A percentile compares a stretch with the other conserved stretches of the same genome.
phyloP scores from a whole-genome alignment of 2,888 invertebrate species.

The Saturnia pavonia region DNA sequence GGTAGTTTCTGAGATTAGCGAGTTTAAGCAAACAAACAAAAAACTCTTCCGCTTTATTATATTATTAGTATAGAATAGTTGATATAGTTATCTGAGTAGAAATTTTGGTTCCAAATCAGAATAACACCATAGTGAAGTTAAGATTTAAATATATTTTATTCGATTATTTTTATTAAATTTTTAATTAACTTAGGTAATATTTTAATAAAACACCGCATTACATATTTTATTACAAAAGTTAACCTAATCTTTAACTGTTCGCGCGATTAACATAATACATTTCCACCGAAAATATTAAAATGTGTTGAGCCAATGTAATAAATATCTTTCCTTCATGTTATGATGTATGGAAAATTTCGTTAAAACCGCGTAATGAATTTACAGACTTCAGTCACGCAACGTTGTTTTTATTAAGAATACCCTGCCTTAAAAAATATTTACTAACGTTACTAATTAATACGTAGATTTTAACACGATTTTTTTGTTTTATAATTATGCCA shows the following conservation, averaged over 20 bases:
- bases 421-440: not conserved
- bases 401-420: conserved; percentile 10
- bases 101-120: no score
- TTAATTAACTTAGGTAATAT: not conserved
- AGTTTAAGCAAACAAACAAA: no score
- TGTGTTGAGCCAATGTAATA: conserved; percentile 23
- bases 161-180: no score
- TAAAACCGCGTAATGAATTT: conserved; percentile 30
- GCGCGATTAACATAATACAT: conserved; percentile 17
- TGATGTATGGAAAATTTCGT: conserved; percentile 31
- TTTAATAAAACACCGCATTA: not conserved
- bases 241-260: conserved; percentile 18
- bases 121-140: no score
- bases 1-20: no score
- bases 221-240: not conserved
- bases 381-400: conserved; percentile 37
- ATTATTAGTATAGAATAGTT: no score
- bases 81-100: no score
- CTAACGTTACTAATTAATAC: not conserved
- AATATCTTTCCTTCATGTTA: conserved; percentile 22
- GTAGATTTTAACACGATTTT: not conserved
- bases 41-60: no score
- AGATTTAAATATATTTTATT: no score
- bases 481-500: no score
- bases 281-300: conserved; percentile 17